A percentile compares a stretch with the other conserved stretches of the same genome.
Evolutionary conservation across 2,888 invertebrate species (phyloP).

Genomic region (Acronicta aceris): DNA sequence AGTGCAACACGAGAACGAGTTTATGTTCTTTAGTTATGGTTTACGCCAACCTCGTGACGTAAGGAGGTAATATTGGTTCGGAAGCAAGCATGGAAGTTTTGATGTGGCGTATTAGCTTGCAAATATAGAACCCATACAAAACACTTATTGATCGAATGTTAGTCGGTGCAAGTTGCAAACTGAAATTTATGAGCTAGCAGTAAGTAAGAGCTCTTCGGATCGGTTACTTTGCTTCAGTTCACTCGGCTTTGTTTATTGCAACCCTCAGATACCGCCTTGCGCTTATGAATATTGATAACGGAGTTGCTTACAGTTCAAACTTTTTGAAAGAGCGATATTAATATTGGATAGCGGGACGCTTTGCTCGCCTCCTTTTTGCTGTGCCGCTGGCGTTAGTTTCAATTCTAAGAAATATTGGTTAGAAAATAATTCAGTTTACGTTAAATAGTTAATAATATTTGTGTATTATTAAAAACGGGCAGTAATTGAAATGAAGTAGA

Average conservation of each 20-base stretch:
- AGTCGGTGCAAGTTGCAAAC: constrained; percentile 86
- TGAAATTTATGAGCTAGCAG: constrained; percentile 85
- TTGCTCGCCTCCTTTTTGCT: constrained; percentile 67
- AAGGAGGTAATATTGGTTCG: constrained; percentile 77
- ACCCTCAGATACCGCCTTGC: constrained; percentile 80
- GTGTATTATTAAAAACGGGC: constrained; percentile 9
- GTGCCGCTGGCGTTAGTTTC: constrained; percentile 29
- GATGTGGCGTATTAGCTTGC: constrained; percentile 86
- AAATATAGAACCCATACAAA: constrained; percentile 88
- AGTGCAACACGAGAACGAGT: constrained; percentile 28
- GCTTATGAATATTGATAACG: constrained; percentile 87
- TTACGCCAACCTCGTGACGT: constrained; percentile 64
- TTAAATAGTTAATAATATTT: neutral
- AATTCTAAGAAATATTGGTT: constrained; percentile 45
- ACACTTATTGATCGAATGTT: constrained; percentile 88
- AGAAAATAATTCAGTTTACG: constrained; percentile 22
- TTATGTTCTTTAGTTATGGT: constrained; percentile 49
- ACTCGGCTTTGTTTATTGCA: constrained; percentile 84
- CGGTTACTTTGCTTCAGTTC: constrained; percentile 78
- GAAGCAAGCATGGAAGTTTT: constrained; percentile 81
- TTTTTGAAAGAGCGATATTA: constrained; percentile 80
- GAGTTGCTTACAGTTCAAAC: constrained; percentile 76
- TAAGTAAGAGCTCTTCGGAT: constrained; percentile 80
- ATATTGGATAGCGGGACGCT: constrained; percentile 69
- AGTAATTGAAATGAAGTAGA: constrained; percentile 7